Percentiles rank a stretch among this genome's conserved stretches.
Evolutionary conservation across 2,797 vertebrate species (phyloP).

Genomic region (Eulemur mongoz): DNA sequence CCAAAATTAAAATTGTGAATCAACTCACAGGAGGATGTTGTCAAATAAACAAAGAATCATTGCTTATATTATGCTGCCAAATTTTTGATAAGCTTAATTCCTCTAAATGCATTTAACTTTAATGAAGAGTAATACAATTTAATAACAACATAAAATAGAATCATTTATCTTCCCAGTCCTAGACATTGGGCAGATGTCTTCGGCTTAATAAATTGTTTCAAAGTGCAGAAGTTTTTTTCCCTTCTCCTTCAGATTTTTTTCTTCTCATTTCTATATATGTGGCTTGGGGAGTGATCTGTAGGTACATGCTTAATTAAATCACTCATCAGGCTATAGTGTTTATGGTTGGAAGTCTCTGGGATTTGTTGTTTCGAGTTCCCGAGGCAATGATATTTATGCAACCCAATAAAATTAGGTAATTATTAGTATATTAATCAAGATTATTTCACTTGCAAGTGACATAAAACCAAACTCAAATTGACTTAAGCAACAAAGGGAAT

Average conservation of each 20-base stretch:
- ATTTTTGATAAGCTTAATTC: conserved; percentile 74
- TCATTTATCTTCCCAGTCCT: conserved; percentile 61
- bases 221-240: neutral
- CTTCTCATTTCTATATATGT: conserved; percentile 20
- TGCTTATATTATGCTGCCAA: conserved; percentile 64
- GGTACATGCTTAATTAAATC: conserved; percentile 46
- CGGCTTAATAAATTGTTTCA: conserved; percentile 28
- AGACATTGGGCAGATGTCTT: conserved; percentile 57
- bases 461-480: conserved; percentile 42
- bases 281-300: neutral
- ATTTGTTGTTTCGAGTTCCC: conserved; percentile 42
- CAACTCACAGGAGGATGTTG: conserved; percentile 61
- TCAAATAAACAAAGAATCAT: conserved; percentile 76
- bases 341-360: neutral
- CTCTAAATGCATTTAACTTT: conserved; percentile 78
- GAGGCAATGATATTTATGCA: conserved; percentile 45
- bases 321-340: conserved; percentile 36
- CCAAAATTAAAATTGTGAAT: conserved; percentile 77
- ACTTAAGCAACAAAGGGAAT: conserved; percentile 1
- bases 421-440: conserved; percentile 57
- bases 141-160: conserved; percentile 71
- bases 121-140: conserved; percentile 77
- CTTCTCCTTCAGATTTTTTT: conserved; percentile 32
- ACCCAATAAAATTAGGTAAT: conserved; percentile 47
- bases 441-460: conserved; percentile 51